Percentiles rank a stretch among this genome's conserved stretches.
Conservation (phyloP, 2,113 vertebrate species). For the Megalops atlanticus region DNA sequence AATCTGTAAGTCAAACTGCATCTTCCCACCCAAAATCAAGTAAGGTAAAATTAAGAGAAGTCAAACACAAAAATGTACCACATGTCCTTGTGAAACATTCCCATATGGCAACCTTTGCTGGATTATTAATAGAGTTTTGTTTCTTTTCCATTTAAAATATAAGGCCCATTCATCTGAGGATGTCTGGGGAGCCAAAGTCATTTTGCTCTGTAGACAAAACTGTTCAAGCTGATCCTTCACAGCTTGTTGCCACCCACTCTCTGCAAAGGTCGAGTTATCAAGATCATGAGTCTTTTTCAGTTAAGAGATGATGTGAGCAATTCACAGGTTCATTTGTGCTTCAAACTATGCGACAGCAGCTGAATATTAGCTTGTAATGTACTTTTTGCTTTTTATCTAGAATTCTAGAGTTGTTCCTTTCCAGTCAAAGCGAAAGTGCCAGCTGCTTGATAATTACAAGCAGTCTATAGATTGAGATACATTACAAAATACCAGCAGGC, state of each 20-base stretch:
- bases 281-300: neutral
- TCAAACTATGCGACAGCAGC: conserved; percentile 49
- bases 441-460: neutral
- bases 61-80: too few species aligned
- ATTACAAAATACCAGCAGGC: neutral
- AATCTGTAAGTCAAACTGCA: too few species aligned
- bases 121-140: neutral
- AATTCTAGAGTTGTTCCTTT: neutral
- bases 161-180: neutral
- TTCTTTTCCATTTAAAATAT: neutral
- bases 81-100: too few species aligned
- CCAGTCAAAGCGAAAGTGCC: neutral
- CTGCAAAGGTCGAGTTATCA: neutral
- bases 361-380: conserved; percentile 39
- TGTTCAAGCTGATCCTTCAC: neutral
- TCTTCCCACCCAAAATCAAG: neutral
- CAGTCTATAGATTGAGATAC: neutral
- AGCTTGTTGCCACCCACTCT: neutral
- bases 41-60: too few species aligned
- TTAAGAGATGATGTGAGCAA: neutral
- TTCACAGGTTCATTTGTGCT: conserved; percentile 61
- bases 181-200: too few species aligned
- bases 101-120: neutral
- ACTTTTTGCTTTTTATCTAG: neutral
- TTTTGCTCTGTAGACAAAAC: neutral